Evolutionary conservation across 35 echinoderm and acorn worm species (phyloP).

Genomic region (Chiridota heheva): DNA sequence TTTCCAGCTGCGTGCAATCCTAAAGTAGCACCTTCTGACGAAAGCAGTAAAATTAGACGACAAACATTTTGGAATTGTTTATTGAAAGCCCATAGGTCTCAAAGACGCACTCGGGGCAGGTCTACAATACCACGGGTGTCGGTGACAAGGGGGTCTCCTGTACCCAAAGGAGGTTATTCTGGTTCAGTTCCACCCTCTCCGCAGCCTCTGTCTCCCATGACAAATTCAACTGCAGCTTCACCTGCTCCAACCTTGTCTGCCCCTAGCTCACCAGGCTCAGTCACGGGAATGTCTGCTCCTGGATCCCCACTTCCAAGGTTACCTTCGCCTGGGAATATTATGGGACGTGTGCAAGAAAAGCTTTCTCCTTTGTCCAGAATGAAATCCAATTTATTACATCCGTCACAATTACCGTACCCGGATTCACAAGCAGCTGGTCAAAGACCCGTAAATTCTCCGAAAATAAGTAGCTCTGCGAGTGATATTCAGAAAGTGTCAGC

Average conservation of each 20-base stretch:
- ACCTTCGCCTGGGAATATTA: conserved; percentile 35
- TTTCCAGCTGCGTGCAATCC: conserved; percentile 67
- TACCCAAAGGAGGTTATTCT: neutral
- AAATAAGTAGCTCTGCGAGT: conserved; percentile 31
- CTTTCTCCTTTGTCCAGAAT: neutral
- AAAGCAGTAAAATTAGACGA: conserved; percentile 21
- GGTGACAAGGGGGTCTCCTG: neutral
- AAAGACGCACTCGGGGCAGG: conserved; percentile 1
- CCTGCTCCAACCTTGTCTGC: conserved; percentile 38
- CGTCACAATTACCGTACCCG: neutral
- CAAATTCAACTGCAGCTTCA: conserved; percentile 20
- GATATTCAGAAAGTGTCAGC: conserved; percentile 3
- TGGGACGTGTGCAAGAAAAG: neutral
- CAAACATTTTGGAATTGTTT: conserved; percentile 41
- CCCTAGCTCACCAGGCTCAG: conserved; percentile 27
- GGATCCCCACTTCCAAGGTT: conserved; percentile 44
- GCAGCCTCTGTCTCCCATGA: conserved; percentile 35
- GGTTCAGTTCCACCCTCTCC: conserved; percentile 50
- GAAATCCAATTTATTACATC: neutral
- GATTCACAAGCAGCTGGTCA: conserved; percentile 17
- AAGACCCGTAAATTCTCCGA: conserved; percentile 40
- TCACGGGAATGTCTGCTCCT: conserved; percentile 39
- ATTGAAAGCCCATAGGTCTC: conserved; percentile 30
- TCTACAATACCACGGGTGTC: conserved; percentile 22
- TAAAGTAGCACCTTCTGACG: conserved; percentile 34